These are phyloP conservation scores for Archips crataeganus DNA, from an alignment of 2,888 invertebrate species.

Conservation along the genomic window DNA sequence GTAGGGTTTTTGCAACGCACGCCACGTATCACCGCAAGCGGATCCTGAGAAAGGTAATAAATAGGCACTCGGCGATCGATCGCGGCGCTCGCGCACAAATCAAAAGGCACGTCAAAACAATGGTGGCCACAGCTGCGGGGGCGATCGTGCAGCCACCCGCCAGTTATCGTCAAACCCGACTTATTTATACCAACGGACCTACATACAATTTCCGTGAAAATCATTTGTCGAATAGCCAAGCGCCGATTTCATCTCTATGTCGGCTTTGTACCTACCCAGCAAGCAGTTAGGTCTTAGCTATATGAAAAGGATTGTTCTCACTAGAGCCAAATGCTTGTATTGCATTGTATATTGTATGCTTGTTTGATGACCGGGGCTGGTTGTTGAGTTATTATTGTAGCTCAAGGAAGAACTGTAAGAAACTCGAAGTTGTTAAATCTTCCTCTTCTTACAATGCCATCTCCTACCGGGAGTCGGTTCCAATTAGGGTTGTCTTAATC, in stretches of 20 bases:
- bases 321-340: neutral
- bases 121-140: conserved; percentile 74
- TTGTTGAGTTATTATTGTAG: too few relatives aligned
- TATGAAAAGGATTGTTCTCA: neutral
- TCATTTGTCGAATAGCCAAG: conserved; percentile 48
- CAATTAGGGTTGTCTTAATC: too few relatives aligned
- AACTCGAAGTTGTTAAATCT: too few relatives aligned
- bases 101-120: conserved; percentile 78
- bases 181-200: conserved; percentile 55
- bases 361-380: too few relatives aligned
- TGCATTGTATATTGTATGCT: neutral
- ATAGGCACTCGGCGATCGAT: conserved; percentile 72
- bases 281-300: neutral
- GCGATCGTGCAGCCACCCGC: conserved; percentile 74
- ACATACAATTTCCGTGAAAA: conserved; percentile 52
- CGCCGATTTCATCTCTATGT: conserved; percentile 40
- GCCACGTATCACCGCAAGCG: conserved; percentile 34
- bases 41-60: conserved; percentile 74
- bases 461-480: too few relatives aligned
- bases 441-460: too few relatives aligned
- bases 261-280: neutral
- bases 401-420: too few relatives aligned
- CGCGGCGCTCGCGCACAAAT: conserved; percentile 77
- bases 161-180: conserved; percentile 66
- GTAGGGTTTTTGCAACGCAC: conserved; percentile 24